Conservation (phyloP, 2,797 vertebrate genomes). For the Poeciliopsis turneri region DNA sequence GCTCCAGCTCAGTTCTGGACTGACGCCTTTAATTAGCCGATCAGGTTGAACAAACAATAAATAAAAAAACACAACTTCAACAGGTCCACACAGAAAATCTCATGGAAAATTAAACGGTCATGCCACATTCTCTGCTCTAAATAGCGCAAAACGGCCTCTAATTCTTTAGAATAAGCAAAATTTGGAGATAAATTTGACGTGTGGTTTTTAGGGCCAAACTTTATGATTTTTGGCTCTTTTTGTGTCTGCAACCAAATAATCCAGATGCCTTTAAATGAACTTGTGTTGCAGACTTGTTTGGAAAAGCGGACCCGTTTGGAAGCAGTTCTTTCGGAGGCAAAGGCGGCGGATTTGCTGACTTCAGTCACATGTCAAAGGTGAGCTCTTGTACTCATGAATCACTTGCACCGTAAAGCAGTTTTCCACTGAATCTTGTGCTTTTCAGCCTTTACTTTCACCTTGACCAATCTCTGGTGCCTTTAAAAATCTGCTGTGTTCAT, state of each 20-base stretch:
- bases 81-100: slow-evolving; percentile 75
- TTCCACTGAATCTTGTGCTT: slow-evolving; percentile 41
- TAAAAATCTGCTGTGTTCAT: slow-evolving; percentile 37
- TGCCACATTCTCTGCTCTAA: slow-evolving; percentile 68
- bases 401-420: slow-evolving; percentile 49
- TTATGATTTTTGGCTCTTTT: slow-evolving; percentile 64
- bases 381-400: slow-evolving; percentile 61
- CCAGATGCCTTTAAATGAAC: slow-evolving; percentile 51
- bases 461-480: slow-evolving; percentile 49
- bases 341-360: slow-evolving; percentile 92
- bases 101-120: slow-evolving; percentile 77
- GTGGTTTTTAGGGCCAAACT: slow-evolving; percentile 49
- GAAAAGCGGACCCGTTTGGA: slow-evolving; percentile 88
- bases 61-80: neutral
- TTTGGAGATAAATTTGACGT: slow-evolving; percentile 52
- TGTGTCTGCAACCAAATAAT: slow-evolving; percentile 55
- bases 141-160: slow-evolving; percentile 48
- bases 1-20: slow-evolving; percentile 60
- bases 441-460: slow-evolving; percentile 38
- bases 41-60: slow-evolving; percentile 63
- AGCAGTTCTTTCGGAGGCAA: slow-evolving; percentile 84
- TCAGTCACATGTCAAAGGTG: slow-evolving; percentile 98
- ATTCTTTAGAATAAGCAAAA: slow-evolving; percentile 57
- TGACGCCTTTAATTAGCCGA: slow-evolving; percentile 75
- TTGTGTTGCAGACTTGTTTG: slow-evolving; percentile 87